These are phyloP conservation scores for Oryzias sinensis DNA, from an alignment of 2,797 vertebrate genomes.

Conservation along the genomic window DNA sequence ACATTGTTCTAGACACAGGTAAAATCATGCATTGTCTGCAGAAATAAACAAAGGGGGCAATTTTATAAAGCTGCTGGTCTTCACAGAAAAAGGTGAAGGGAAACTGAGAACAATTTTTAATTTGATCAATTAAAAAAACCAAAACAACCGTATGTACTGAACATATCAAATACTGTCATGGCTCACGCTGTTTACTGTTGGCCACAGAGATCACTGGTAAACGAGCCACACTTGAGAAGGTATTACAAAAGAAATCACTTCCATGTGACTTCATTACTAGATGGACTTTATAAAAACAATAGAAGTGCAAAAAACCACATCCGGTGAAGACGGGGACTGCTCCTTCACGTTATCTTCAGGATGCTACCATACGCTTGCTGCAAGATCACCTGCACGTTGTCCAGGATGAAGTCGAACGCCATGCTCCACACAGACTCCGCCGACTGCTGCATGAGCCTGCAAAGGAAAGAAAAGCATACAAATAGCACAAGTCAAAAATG, in stretches of 20 bases:
- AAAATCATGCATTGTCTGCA: not conserved
- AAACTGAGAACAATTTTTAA: conserved; percentile 14
- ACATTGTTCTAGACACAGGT: conserved; percentile 2
- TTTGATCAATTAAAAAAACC: conserved; percentile 5
- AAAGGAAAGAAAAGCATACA: not conserved
- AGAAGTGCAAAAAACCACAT: not conserved
- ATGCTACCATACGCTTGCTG: conserved; percentile 97
- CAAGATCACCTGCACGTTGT: conserved; percentile 97
- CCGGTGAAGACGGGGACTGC: conserved; percentile 2
- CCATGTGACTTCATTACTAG: conserved; percentile 4
- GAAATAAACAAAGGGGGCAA: not conserved
- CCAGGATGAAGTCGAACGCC: conserved; percentile 99
- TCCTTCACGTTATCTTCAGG: conserved; percentile 86
- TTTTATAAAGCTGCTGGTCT: conserved; percentile 45
- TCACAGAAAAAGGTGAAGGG: conserved; percentile 19
- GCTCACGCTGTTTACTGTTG: not conserved
- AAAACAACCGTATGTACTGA: conserved; percentile 17
- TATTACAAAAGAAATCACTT: conserved; percentile 30
- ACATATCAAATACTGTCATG: conserved; percentile 19
- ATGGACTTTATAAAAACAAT: conserved; percentile 5
- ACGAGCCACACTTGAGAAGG: conserved; percentile 55
- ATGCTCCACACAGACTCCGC: conserved; percentile 98
- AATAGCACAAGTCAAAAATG: not conserved
- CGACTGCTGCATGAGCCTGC: conserved; percentile 95
- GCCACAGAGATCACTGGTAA: conserved; percentile 4